A percentile compares a stretch with the other conserved stretches of the same genome.
These are phyloP conservation scores for Meloe dianella DNA, from an alignment of 2,888 invertebrate genomes.

Conservation along the genomic window DNA sequence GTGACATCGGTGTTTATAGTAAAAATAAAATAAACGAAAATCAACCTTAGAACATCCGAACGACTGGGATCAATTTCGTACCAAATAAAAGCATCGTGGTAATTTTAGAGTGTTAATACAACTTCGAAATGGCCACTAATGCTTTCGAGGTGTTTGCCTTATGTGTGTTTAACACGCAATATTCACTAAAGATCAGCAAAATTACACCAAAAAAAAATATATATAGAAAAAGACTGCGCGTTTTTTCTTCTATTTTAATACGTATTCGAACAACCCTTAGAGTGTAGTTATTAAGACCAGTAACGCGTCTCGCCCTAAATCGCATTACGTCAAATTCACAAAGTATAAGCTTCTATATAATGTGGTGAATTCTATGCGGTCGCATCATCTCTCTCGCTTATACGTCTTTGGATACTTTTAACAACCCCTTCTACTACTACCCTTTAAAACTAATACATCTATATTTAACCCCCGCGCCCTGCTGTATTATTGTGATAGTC, in stretches of 20 bases:
- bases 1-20: neutral
- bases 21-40: neutral
- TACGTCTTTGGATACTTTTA: neutral
- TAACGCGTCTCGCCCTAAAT: slow-evolving; percentile 4
- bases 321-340: slow-evolving; percentile 7
- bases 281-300: too few relatives aligned
- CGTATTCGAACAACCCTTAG: too few relatives aligned
- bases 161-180: slow-evolving; percentile 56
- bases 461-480: too few relatives aligned
- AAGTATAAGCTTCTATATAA: neutral
- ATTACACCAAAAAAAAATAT: neutral
- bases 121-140: slow-evolving; percentile 61
- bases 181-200: neutral
- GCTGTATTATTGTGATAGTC: too few relatives aligned
- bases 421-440: neutral
- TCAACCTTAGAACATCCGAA: neutral
- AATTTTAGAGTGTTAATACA: slow-evolving; percentile 56
- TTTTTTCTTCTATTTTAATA: too few relatives aligned
- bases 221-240: neutral
- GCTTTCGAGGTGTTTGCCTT: slow-evolving; percentile 59
- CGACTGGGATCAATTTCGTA: neutral
- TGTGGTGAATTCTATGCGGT: neutral
- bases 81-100: slow-evolving; percentile 28
- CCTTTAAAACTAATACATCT: neutral
- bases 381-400: neutral